Base-by-base conservation (phyloP, 2,888 invertebrate species). In the Hypolimnas misippus region DNA sequence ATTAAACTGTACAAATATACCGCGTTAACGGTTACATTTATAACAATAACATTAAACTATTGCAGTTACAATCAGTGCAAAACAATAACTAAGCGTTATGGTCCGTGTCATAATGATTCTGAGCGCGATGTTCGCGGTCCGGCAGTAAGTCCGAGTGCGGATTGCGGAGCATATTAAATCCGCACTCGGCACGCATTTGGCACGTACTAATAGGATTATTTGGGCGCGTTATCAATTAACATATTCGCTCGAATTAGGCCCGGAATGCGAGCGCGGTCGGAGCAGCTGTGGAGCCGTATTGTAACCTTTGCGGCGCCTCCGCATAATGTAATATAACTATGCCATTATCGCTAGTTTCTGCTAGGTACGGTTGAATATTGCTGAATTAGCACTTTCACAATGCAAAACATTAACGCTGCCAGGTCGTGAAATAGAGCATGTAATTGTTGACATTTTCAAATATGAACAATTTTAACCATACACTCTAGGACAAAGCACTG, bases 171-270 rank as follows among this genome's bases (percentile, higher is more conserved):
- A 14, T 46, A 35, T 60, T 35, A 50, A 54, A 53, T 60, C 33
- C 56, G 8, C 19, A 19, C 25, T 12, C 31, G 29, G 50, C 55
- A 50, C 29, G 19, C 50, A 51, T 40, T 21, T 29, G 52, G 58
- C 58, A 44, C 52, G 52, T 21, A 61, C 31, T 61, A 50, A 51
- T 50, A 44, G 50, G 40, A 55, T 61, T 61, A 61, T 55, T 42
- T 54, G 25, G 38, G 29, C 49, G 35, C 50, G 42, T 49, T 61
- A 40, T 55, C 55, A 49, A 55, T 55, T 61, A 61, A 40, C 50
- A 60, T 54, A 60, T 54, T 54, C 17, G 54, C 38, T 25, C 10
- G 54, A 14, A 44, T 49, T 44, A 49, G 49, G 16, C 16, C 25
- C 53, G 35, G 16, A 16, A 10, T 44, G 25, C 21, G n/a, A n/a